Evolutionary conservation across 2,113 vertebrate genomes (phyloP).

Genomic region (Pelusios castaneus): DNA sequence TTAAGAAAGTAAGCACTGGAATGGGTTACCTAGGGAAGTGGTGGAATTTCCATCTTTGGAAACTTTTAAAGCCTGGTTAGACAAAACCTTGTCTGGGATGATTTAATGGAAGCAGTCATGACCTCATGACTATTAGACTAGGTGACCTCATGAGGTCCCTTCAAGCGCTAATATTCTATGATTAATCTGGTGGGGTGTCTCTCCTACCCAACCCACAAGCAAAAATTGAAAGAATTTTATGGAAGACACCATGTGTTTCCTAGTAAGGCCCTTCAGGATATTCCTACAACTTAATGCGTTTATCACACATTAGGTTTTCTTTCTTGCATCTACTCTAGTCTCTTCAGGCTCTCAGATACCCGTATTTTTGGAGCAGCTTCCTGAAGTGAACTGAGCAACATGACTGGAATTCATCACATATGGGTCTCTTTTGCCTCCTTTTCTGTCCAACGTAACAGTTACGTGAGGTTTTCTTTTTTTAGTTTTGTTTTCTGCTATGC

Average conservation of each 20-base stretch:
- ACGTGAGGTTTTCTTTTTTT: rapidly evolving
- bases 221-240: neutral
- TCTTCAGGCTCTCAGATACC: neutral
- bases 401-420: neutral
- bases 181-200: neutral
- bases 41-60: too few species aligned
- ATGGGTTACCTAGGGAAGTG: too few species aligned
- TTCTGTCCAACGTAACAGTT: neutral
- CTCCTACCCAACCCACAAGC: neutral
- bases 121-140: too few species aligned
- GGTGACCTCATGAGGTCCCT: too few species aligned
- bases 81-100: too few species aligned
- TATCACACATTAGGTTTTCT: neutral
- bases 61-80: too few species aligned
- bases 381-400: rapidly evolving
- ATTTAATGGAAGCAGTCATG: too few species aligned
- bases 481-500: neutral
- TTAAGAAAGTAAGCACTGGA: too few species aligned
- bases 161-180: too few species aligned
- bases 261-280: neutral
- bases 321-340: neutral
- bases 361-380: neutral
- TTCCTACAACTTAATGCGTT: neutral
- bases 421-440: neutral
- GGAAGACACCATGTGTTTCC: neutral